Percentiles rank a stretch among this genome's conserved stretches.
phyloP scores from a whole-genome alignment of 2,888 invertebrate species.

The Fragum sueziense region DNA sequence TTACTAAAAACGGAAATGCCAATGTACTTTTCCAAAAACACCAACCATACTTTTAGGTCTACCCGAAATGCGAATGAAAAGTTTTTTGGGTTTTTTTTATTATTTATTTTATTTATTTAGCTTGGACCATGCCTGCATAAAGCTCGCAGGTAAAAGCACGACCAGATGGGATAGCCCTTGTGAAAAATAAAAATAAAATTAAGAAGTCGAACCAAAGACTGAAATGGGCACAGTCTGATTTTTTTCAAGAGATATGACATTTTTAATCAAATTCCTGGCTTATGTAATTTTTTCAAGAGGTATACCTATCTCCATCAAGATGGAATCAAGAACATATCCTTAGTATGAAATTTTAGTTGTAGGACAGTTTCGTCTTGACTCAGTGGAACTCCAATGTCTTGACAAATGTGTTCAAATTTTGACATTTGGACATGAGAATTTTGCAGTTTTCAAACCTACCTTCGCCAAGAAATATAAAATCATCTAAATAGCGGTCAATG shows the following conservation, averaged over 20 bases:
- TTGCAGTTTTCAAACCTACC: not conserved
- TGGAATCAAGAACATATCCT: not conserved
- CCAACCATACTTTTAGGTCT: not conserved
- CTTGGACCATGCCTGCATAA: not conserved
- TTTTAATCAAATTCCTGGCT: too few species aligned
- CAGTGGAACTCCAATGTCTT: not conserved
- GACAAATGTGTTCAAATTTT: not conserved
- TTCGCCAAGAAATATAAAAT: not conserved
- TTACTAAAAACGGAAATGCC: not conserved
- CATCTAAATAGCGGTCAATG: not conserved
- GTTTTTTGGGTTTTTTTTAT: too few species aligned
- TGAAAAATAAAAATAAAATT: too few species aligned
- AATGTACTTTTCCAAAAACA: not conserved
- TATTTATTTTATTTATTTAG: not conserved
- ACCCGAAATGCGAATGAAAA: not conserved
- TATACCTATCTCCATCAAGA: not conserved
- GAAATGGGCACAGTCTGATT: not conserved
- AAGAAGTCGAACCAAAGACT: not conserved
- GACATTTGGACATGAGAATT: not conserved
- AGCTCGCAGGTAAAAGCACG: not conserved
- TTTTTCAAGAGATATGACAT: too few species aligned
- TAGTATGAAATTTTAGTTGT: not conserved
- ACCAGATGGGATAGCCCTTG: not conserved
- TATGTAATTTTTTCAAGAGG: not conserved
- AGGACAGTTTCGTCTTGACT: not conserved